Evolutionary conservation across 2,888 invertebrate genomes (phyloP).

Genomic region (Drosophila pegasa): DNA sequence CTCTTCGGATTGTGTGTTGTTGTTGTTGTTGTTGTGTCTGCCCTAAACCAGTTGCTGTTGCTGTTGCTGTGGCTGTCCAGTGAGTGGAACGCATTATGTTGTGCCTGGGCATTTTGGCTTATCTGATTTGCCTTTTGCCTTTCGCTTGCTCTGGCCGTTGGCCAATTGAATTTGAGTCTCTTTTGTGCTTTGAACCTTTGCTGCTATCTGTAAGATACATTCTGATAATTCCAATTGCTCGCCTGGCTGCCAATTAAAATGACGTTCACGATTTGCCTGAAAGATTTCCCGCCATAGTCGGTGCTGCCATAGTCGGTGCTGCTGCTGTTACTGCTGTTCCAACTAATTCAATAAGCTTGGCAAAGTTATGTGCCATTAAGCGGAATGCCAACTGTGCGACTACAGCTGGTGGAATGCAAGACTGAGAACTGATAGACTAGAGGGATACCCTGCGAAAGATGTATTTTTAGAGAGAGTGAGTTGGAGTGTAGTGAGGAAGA

Average conservation of each 20-base stretch:
- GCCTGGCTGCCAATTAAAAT: conserved; percentile 72
- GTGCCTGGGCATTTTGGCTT: conserved; percentile 57
- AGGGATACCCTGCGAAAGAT: not conserved
- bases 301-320: not conserved
- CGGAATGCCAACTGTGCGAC: conserved; percentile 16
- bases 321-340: conserved; percentile 15
- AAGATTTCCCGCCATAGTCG: conserved; percentile 28
- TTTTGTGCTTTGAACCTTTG: conserved; percentile 52
- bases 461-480: not conserved
- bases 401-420: not conserved
- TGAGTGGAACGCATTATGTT: conserved; percentile 52
- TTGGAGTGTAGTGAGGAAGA: not conserved
- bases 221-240: conserved; percentile 54
- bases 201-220: conserved; percentile 51
- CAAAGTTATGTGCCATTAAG: conserved; percentile 43
- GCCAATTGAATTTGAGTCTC: conserved; percentile 58
- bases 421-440: not conserved
- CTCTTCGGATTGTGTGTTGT: conserved; percentile 1
- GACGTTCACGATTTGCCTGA: conserved; percentile 54
- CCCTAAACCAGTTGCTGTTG: conserved; percentile 42
- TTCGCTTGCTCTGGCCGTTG: conserved; percentile 29
- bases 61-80: conserved; percentile 31
- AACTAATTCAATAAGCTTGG: conserved; percentile 68
- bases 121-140: conserved; percentile 70
- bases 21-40: conserved; percentile 6